Percentiles rank a stretch among this genome's conserved stretches.
These are phyloP conservation scores for Trichechus manatus DNA, from an alignment of 2,113 vertebrate genomes.

Conservation along the genomic window DNA sequence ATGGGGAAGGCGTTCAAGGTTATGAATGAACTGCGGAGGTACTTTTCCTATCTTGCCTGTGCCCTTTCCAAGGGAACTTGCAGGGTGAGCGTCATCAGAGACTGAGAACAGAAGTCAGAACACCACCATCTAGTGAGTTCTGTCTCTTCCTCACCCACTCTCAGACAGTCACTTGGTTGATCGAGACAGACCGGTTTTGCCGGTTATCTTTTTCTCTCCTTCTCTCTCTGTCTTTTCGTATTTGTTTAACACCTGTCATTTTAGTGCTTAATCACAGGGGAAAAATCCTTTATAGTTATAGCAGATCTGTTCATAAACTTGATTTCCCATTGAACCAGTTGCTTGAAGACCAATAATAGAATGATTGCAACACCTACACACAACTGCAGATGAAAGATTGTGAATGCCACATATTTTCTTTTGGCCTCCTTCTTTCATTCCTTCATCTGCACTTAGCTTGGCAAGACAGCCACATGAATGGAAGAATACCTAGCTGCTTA, in stretches of 20 bases:
- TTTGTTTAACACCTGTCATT: conserved; percentile 65
- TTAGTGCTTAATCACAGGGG: conserved; percentile 62
- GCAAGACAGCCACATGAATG: background rate
- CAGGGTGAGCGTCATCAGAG: conserved; percentile 10
- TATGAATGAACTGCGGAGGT: conserved; percentile 98
- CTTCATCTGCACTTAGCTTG: conserved; percentile 67
- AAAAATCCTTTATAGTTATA: conserved; percentile 70
- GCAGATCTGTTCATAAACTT: conserved; percentile 74
- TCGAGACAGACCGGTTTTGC: conserved; percentile 23
- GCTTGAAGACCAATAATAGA: conserved; percentile 78
- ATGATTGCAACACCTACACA: conserved; percentile 71
- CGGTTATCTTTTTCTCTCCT: background rate
- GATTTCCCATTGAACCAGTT: conserved; percentile 75
- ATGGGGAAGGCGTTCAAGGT: conserved; percentile 97
- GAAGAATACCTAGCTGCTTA: conserved; percentile 11
- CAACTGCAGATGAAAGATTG: conserved; percentile 75
- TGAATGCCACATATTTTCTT: conserved; percentile 51
- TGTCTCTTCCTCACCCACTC: conserved; percentile 40
- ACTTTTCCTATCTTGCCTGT: conserved; percentile 72
- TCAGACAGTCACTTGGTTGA: background rate
- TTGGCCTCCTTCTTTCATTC: conserved; percentile 14
- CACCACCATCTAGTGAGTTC: conserved; percentile 10
- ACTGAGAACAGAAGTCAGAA: conserved; percentile 32
- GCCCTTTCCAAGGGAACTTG: conserved; percentile 53
- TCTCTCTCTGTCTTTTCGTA: conserved; percentile 17